Conservation (phyloP, 2,888 invertebrate genomes). For the Mayetiola destructor region DNA sequence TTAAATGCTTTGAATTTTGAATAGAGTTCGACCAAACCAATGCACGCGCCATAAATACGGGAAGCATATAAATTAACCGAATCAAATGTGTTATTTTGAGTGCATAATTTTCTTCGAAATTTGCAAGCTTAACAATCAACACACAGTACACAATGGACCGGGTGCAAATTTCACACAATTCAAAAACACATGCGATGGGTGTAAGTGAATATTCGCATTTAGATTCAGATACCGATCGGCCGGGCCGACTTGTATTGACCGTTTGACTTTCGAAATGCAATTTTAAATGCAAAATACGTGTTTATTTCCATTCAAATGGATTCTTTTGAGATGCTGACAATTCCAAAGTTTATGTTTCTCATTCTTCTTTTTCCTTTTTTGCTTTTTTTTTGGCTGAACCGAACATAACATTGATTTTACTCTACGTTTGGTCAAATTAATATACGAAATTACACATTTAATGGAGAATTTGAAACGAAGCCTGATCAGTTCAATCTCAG, state of each 20-base stretch:
- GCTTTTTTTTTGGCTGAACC: too few relatives aligned
- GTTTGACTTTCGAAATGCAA: background rate
- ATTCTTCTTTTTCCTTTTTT: too few relatives aligned
- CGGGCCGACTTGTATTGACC: background rate
- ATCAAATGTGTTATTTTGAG: background rate
- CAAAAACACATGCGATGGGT: background rate
- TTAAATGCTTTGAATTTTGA: background rate
- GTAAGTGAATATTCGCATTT: background rate
- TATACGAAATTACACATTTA: too few relatives aligned
- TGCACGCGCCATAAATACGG: background rate
- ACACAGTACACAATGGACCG: background rate
- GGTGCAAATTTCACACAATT: background rate
- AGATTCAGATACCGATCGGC: background rate
- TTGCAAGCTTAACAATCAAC: too few relatives aligned
- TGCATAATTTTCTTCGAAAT: too few relatives aligned
- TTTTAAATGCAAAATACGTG: background rate
- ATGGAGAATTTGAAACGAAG: too few relatives aligned
- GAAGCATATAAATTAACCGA: background rate
- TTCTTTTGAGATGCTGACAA: background rate
- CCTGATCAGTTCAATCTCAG: too few relatives aligned
- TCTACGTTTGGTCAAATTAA: too few relatives aligned
- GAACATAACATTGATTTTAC: too few relatives aligned
- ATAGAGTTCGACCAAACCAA: too few relatives aligned
- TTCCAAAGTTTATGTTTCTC: background rate
- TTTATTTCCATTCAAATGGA: background rate